These are phyloP conservation scores for Danionella dracula DNA, from an alignment of 2,797 vertebrate genomes.

Conservation along the genomic window DNA sequence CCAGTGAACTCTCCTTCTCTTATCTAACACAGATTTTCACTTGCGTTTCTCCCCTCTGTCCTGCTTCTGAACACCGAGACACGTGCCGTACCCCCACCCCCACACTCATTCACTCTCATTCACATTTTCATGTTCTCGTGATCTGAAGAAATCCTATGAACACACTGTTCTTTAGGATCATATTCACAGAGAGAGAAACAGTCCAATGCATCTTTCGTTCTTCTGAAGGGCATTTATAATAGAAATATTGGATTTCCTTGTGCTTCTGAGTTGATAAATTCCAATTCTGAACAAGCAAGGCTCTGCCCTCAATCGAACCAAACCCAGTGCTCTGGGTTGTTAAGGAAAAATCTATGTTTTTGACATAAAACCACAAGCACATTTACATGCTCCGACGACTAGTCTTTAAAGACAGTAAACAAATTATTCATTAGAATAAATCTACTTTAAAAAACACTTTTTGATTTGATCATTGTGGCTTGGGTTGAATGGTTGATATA, in stretches of 20 bases:
- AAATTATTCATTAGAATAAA: too few relatives aligned
- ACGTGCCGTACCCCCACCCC: neutral
- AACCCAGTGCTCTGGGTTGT: neutral
- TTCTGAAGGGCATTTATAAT: too few relatives aligned
- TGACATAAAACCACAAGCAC: neutral
- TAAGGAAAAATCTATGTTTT: neutral
- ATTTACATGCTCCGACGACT: neutral
- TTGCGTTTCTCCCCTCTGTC: neutral
- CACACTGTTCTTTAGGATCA: neutral
- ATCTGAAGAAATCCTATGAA: neutral
- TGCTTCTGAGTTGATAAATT: neutral
- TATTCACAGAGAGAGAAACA: neutral
- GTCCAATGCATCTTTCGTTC: neutral
- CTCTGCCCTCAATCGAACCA: neutral
- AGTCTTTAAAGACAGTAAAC: neutral
- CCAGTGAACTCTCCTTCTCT: neutral
- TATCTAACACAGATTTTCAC: conserved; percentile 15
- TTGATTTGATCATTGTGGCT: too few relatives aligned
- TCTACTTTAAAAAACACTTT: too few relatives aligned
- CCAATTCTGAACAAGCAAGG: neutral
- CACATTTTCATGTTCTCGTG: conserved; percentile 10
- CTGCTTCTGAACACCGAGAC: neutral
- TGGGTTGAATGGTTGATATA: too few relatives aligned
- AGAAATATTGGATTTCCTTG: neutral
- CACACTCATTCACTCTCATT: conserved; percentile 19